Percentiles rank a stretch among this genome's conserved stretches.
These are phyloP conservation scores for Polypedilum pembai DNA, from an alignment of 1,140 invertebrate genomes.

Conservation along the genomic window DNA sequence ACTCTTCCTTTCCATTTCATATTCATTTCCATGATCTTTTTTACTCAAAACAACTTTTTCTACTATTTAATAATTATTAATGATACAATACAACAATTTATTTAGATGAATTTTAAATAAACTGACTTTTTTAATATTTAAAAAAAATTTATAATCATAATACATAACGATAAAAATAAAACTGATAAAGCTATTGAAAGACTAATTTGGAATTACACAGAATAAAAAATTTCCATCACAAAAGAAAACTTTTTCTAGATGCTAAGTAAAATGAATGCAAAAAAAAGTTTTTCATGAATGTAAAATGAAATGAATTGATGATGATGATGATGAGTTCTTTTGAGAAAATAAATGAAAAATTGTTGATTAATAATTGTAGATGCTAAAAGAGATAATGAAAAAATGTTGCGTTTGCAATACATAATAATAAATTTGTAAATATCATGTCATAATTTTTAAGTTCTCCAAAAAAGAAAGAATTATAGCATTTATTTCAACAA, in stretches of 20 bases:
- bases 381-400: not conserved
- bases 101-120: constrained; percentile 11
- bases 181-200: constrained; percentile 8
- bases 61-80: not conserved
- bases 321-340: not conserved
- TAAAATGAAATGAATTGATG: too few relatives aligned
- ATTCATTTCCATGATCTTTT: constrained; percentile 4
- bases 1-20: not conserved
- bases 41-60: not conserved
- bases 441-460: constrained; percentile 6
- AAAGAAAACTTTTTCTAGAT: not conserved
- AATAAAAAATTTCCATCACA: not conserved
- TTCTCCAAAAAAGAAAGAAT: constrained; percentile 10
- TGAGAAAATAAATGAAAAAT: not conserved
- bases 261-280: not conserved
- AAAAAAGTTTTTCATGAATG: not conserved
- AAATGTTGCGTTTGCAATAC: not conserved
- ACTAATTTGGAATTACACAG: not conserved
- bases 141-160: not conserved
- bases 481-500: constrained; percentile 6
- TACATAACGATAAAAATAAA: not conserved
- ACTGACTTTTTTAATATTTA: constrained; percentile 19
- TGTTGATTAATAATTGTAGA: constrained; percentile 14
- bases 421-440: constrained; percentile 3
- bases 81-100: not conserved